Evolutionary conservation across 2,888 invertebrate genomes (phyloP), one percentile per base, ranked within the genome.

Genomic region (Athetis lepigone): DNA sequence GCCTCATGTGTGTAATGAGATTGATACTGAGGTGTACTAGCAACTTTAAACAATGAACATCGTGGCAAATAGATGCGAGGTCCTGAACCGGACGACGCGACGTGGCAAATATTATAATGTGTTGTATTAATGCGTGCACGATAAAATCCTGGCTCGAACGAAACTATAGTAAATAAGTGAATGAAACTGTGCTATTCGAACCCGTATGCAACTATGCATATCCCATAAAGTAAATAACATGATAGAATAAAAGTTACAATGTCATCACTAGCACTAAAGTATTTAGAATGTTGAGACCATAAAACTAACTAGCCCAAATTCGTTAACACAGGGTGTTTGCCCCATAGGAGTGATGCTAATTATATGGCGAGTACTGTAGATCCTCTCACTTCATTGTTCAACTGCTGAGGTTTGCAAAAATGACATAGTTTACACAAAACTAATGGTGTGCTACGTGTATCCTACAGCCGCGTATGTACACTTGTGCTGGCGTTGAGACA

Each of bases 351-450:
- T 59, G 42, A 37, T 52, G 56, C 42, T 56, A 58, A 55, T 58
- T 51, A 54, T 45, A 60, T 54, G 42, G 25, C 27, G 68, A 61
- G 27, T 70, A 62, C 63, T 85, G 88, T 87, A 88, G 87, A 89
- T 88, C 82, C 89, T 87, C 73, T 88, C 85, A 85, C 88, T 85
- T 82, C 64, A 19, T 39, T 47, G 29, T 63, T 68, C 70, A 76
- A 72, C 50, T 43, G 65, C 42, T 54, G 46, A 40, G 7, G 11
- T 43, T 50, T 45, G 36, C 47, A 18, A 52, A 56, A 47, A 47
- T 39, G 6, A 29, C 33, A 63, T 45, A 25, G 27, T 66, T 71
- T 67, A 25, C 60, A 66, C 66, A 73, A 65, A 73, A 60, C 55
- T 36, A 65, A 56, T 42, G n/a, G 39, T 69, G 82, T 82, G 80